These are phyloP conservation scores for Aporophyla lueneburgensis DNA, from an alignment of 2,888 invertebrate genomes.

Conservation along the genomic window DNA sequence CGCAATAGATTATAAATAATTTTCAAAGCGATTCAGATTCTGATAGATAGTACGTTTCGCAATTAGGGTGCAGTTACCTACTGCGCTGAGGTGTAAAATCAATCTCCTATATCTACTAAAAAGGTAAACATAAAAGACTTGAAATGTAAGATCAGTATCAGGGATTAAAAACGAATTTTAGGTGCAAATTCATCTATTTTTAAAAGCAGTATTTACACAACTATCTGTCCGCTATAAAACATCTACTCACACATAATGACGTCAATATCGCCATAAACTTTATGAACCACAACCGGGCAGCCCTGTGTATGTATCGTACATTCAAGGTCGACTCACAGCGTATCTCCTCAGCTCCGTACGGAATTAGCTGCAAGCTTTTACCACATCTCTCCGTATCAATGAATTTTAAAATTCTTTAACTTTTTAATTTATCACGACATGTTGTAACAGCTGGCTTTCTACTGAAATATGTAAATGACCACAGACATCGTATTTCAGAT, in stretches of 20 bases:
- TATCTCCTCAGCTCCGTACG: slow-evolving; percentile 19
- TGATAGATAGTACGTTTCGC: too few relatives aligned
- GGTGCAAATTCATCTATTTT: background rate
- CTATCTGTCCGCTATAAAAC: slow-evolving; percentile 45
- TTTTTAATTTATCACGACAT: slow-evolving; percentile 35
- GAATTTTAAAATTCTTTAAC: slow-evolving; percentile 45
- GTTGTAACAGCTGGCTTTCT: slow-evolving; percentile 51
- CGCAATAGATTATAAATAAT: too few relatives aligned
- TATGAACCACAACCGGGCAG: slow-evolving; percentile 30
- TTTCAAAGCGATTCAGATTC: too few relatives aligned
- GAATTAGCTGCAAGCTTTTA: slow-evolving; percentile 41
- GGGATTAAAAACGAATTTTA: too few relatives aligned
- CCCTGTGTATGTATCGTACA: slow-evolving; percentile 44
- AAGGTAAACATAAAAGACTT: too few relatives aligned
- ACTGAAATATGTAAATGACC: slow-evolving; percentile 24
- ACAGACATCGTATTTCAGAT: slow-evolving; percentile 24
- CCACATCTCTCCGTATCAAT: slow-evolving; percentile 54
- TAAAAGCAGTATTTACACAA: slow-evolving; percentile 22
- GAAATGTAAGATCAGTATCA: too few relatives aligned
- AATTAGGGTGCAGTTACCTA: too few relatives aligned
- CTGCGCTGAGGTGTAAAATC: too few relatives aligned
- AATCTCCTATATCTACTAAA: too few relatives aligned
- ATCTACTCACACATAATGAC: slow-evolving; percentile 31
- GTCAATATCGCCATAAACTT: slow-evolving; percentile 47
- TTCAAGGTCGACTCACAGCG: slow-evolving; percentile 43